A percentile compares a stretch with the other conserved stretches of the same genome.
Conservation (phyloP, 2,888 invertebrate species). For the Chrysotoxum bicinctum region DNA sequence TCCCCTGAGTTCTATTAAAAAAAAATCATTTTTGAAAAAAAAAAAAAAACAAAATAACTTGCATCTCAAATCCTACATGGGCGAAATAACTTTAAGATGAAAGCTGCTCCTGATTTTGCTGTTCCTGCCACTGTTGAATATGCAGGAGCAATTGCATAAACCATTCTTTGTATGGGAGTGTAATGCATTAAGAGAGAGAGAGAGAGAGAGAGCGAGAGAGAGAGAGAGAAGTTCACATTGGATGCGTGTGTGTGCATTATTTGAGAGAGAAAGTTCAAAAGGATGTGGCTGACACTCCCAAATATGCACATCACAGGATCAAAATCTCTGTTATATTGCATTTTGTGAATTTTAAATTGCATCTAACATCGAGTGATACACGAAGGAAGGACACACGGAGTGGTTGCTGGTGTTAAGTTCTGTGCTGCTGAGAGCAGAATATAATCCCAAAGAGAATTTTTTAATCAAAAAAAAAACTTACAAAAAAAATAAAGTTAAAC, state of each 20-base stretch:
- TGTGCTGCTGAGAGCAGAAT: constrained; percentile 14
- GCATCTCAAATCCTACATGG: constrained; percentile 33
- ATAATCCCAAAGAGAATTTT: constrained; percentile 40
- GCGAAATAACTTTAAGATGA: constrained; percentile 28
- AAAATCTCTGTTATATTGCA: constrained; percentile 44
- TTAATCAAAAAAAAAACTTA: constrained; percentile 30
- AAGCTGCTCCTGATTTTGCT: constrained; percentile 47
- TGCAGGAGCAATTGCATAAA: constrained; percentile 55
- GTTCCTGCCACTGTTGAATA: constrained; percentile 50
- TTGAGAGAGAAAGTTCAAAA: constrained; percentile 45
- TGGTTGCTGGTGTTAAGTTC: neutral
- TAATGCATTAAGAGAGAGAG: neutral
- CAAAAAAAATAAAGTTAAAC: constrained; percentile 31
- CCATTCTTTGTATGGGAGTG: constrained; percentile 1
- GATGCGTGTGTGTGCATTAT: neutral
- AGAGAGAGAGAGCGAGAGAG: neutral
- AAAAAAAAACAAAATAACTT: constrained; percentile 17
- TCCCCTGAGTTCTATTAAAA: constrained; percentile 38
- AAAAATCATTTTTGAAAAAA: constrained; percentile 1
- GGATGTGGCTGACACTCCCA: constrained; percentile 63
- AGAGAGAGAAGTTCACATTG: neutral
- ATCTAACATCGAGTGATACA: constrained; percentile 7
- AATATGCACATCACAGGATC: constrained; percentile 50
- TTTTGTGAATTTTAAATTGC: constrained; percentile 34
- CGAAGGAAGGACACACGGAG: neutral